These are phyloP conservation scores for Hemaris fuciformis DNA, from an alignment of 2,888 invertebrate genomes.

Conservation along the genomic window DNA sequence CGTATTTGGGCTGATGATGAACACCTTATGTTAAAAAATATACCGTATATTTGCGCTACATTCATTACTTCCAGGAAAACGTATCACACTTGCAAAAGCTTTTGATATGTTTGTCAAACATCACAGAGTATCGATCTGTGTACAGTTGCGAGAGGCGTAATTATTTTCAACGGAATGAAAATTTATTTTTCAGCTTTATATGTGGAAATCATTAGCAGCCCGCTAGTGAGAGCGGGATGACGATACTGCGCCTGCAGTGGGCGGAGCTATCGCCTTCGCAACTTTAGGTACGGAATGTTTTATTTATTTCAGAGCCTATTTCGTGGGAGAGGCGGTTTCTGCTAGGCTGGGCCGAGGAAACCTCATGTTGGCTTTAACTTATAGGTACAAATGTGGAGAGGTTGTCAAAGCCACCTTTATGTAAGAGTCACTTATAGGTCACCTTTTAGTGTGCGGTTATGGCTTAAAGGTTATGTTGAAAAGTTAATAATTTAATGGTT, in stretches of 20 bases:
- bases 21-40: no score
- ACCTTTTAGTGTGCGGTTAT: no score
- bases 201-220: neutral
- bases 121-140: neutral
- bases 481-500: no score
- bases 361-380: slow-evolving; percentile 9
- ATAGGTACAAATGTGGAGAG: neutral
- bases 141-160: neutral
- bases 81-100: neutral
- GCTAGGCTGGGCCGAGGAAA: slow-evolving; percentile 12
- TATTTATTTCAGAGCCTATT: slow-evolving; percentile 26
- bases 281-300: slow-evolving; percentile 40
- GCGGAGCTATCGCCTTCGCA: slow-evolving; percentile 46
- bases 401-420: no score
- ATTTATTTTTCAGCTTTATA: neutral
- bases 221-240: slow-evolving; percentile 43
- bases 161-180: no score
- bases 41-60: no score
- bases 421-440: no score
- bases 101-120: neutral
- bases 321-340: neutral
- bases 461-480: no score
- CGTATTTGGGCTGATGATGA: no score
- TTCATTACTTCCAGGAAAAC: neutral
- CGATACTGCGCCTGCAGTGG: slow-evolving; percentile 53